Base-by-base conservation (phyloP, 2,113 vertebrate genomes). In the Oreochromis niloticus region DNA sequence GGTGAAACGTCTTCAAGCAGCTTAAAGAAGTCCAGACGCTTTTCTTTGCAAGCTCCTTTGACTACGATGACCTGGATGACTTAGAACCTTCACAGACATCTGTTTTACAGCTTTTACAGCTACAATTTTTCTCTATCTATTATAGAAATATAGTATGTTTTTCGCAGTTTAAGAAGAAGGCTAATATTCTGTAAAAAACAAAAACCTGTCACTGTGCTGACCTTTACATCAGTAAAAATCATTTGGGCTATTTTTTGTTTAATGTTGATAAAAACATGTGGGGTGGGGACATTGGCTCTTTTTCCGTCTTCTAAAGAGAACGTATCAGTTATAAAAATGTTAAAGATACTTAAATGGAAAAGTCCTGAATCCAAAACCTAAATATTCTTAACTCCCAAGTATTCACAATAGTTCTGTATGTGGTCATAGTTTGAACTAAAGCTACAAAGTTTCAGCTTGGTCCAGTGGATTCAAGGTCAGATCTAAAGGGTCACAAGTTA, bases 251-350 rank as follows among this genome's bases (percentile, higher is more conserved):
- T 48, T 30, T 75, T 75, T 48, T 48, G 14, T 48, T 73, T 71
- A 71, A 41, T 71, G 7, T 43, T 71, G 66, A 24, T 24, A 71
- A 73, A 43, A 73, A 73, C 39, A 73, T 6, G 68, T 46, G 39
- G n/a, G 63, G 4, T 71, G 66, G 24, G n/a, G 41, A 75, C 24
- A 30, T 16, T 46, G 27, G 3, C 39, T 73, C n/a, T 46, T 27
- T 73, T 73, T 73, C 66, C 24, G 0, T 14, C 39, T 46, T 73
- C 22, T 73, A 24, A 46, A 27, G 39, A 16, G 39, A 43, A 16
- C 1, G 3, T 43, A 27, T 75, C 41, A 0, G 68, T 19, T 48
- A 17, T 1, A 50, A 75, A 48, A 30, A 30, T 30, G 43, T 75
- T 48, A 50, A 73, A 50, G 50, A 75, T 12, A 75, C 6, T 48